Percentiles rank a stretch among this genome's conserved stretches.
Conservation (phyloP, 2,113 vertebrate genomes). For the Melanocharis versteri region DNA sequence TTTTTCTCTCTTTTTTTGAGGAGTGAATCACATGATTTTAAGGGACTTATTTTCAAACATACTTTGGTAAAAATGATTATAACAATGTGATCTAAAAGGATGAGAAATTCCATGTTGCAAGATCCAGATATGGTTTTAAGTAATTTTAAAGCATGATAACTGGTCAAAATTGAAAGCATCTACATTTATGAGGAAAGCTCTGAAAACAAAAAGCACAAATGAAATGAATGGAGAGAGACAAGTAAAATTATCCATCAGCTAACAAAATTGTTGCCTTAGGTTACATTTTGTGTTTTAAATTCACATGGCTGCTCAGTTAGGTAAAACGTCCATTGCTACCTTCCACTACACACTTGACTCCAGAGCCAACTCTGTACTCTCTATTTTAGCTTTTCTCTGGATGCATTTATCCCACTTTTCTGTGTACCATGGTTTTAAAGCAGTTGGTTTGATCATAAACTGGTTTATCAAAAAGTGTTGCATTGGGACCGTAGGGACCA, state of each 20-base stretch:
- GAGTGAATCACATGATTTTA: background rate
- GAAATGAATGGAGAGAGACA: background rate
- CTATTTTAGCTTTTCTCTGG: background rate
- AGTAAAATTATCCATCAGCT: background rate
- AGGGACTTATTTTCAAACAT: background rate
- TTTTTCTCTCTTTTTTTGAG: background rate
- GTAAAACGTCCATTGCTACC: background rate
- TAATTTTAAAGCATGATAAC: background rate
- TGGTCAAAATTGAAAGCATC: background rate
- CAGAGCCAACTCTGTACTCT: background rate
- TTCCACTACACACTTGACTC: background rate
- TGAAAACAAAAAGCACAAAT: background rate
- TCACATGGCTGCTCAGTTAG: background rate
- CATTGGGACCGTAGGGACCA: too few relatives aligned
- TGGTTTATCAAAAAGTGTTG: background rate
- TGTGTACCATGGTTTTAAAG: background rate
- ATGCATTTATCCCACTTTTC: background rate
- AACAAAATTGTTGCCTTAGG: background rate
- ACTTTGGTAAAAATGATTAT: background rate
- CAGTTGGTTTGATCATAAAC: background rate
- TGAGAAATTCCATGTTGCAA: background rate
- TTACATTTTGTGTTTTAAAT: background rate
- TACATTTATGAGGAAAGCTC: background rate
- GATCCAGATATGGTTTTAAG: background rate
- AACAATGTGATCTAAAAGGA: background rate